Base-by-base conservation (phyloP, 2,888 invertebrate genomes). In the Ramazzottius varieornatus region DNA sequence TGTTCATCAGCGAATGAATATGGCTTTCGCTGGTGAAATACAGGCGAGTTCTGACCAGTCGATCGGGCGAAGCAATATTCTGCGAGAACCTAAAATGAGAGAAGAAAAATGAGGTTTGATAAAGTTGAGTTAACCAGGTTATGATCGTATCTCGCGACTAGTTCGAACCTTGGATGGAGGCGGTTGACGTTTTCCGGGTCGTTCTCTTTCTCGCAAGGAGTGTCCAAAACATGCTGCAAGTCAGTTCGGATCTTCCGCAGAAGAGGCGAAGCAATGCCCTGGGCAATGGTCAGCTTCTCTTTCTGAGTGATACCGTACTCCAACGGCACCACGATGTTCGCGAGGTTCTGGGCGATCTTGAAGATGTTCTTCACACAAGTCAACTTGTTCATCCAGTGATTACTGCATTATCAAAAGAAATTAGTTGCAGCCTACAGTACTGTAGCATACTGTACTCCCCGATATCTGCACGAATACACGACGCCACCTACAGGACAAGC, bases 11-110 rank as follows among this genome's bases (percentile, higher is more conserved):
- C 13, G 94, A 96, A 78, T 99, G 98, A 68, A 98, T 91, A 78
- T 99, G 98, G 74, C 92, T 92, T 80, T 98, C 98, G 75, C 93
- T 94, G 1, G 98, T 99, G 77, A 98, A 99, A 79, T 99, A 99
- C 54, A 99, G 81, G n/a, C 98, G 83, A 4, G 96, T 98, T 69
- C 96, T 82, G 33, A 98, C 98, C 79, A 98, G 96, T 63, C 98
- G 82, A 63, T 94, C 92, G 33, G 98, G 98, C 72, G 93, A 92
- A 46, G 93, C 90, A 68, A 98, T 96, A 54, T 96, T 96, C 76
- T 92, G 91, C 32, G 92, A 92, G 79, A 94, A 96, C 73, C 86
- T 86, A 74, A 64, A 65, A 72, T 72, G n/a, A 64, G 46, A 46
- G 68, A 68, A 33, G 33, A 34, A 63, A 63, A 34, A 40, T 40